Conservation (phyloP, 2,888 invertebrate genomes). For the Dasysyrphus tricinctus region DNA sequence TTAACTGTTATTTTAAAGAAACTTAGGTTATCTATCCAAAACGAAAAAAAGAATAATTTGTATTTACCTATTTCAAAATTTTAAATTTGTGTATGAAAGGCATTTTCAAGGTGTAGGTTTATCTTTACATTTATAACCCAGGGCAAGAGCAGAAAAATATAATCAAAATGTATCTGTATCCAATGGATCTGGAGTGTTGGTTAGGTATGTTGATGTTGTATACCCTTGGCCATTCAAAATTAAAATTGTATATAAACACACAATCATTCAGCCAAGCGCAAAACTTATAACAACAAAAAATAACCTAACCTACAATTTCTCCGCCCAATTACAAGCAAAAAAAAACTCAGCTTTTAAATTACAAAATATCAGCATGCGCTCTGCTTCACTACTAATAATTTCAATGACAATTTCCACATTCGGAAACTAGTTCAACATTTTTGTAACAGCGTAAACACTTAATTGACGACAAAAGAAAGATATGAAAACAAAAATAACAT, state of each 20-base stretch:
- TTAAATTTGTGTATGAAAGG: too few species aligned
- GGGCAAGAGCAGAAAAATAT: too few species aligned
- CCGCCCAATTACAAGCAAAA: conserved; percentile 55
- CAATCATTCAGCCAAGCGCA: conserved; percentile 4
- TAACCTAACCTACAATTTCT: conserved; percentile 56
- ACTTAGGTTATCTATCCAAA: too few species aligned
- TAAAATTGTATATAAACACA: conserved; percentile 43
- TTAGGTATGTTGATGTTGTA: background rate
- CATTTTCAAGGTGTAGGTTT: too few species aligned
- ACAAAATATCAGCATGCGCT: conserved; percentile 67
- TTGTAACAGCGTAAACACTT: conserved; percentile 74
- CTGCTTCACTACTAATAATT: conserved; percentile 58
- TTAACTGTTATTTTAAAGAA: too few species aligned
- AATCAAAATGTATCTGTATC: background rate
- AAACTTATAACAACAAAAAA: conserved; percentile 17
- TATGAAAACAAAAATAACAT: conserved; percentile 26
- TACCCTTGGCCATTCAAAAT: conserved; percentile 50
- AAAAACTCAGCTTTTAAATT: conserved; percentile 54
- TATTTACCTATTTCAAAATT: too few species aligned
- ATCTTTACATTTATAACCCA: too few species aligned
- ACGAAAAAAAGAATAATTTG: too few species aligned
- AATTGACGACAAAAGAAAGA: conserved; percentile 68
- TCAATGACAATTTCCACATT: conserved; percentile 75
- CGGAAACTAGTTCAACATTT: conserved; percentile 74
- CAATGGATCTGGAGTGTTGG: background rate